phyloP scores from a whole-genome alignment of 2,797 vertebrate species.

The Rhincodon typus region DNA sequence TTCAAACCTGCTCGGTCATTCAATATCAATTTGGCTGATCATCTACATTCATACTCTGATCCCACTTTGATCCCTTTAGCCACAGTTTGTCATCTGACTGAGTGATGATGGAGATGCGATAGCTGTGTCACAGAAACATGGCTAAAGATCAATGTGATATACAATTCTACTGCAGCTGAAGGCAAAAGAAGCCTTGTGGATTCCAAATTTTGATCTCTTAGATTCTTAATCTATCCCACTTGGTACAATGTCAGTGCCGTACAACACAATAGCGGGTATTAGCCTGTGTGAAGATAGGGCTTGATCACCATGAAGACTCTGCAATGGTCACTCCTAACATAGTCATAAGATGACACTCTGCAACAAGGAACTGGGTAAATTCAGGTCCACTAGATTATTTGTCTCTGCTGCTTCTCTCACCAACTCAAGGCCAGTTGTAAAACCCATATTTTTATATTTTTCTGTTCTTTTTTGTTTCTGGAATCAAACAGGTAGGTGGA shows the following conservation, averaged over 20 bases:
- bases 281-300: background rate
- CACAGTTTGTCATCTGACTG: background rate
- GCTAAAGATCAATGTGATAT: background rate
- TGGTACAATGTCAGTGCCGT: background rate
- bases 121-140: background rate
- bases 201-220: background rate
- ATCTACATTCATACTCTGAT: too few species aligned
- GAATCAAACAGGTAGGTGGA: background rate
- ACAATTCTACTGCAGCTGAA: background rate
- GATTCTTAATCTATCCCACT: background rate
- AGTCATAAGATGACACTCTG: background rate
- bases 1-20: too few species aligned
- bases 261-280: background rate
- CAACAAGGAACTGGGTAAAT: background rate
- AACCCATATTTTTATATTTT: too few species aligned
- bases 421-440: background rate
- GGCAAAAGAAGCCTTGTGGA: background rate
- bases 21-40: too few species aligned
- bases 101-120: background rate
- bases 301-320: background rate
- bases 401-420: background rate
- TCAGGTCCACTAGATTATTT: background rate
- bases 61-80: background rate
- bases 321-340: background rate
- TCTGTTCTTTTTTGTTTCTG: too few species aligned